These are phyloP conservation scores for Coleophora deauratella DNA, from an alignment of 2,888 invertebrate genomes.

Conservation along the genomic window DNA sequence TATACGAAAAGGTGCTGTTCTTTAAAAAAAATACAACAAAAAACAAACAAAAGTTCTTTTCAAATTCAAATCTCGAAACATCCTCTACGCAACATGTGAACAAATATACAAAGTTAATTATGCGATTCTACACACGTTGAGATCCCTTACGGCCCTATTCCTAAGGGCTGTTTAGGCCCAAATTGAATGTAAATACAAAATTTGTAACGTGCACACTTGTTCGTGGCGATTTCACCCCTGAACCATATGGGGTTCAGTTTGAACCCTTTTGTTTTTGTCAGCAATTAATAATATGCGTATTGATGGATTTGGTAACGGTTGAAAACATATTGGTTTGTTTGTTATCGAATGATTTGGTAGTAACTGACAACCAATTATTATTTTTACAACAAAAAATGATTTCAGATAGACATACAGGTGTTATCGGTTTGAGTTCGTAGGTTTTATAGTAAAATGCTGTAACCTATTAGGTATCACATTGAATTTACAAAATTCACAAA, in stretches of 20 bases:
- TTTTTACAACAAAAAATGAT: no score
- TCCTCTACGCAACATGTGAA: constrained; percentile 61
- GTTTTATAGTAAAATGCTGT: no score
- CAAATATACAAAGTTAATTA: constrained; percentile 38
- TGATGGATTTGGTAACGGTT: constrained; percentile 29
- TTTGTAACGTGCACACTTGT: constrained; percentile 55
- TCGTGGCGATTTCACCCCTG: constrained; percentile 50
- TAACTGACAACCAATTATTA: no score
- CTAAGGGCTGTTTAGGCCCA: constrained; percentile 23
- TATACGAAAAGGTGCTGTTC: no score
- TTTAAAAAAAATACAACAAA: constrained; percentile 12
- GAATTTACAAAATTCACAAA: no score
- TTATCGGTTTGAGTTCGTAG: no score
- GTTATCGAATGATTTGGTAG: not conserved
- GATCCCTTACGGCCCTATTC: constrained; percentile 8
- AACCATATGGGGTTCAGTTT: constrained; percentile 48
- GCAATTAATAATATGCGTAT: constrained; percentile 30
- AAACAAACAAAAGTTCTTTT: no score
- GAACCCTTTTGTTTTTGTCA: constrained; percentile 47
- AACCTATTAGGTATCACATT: no score
- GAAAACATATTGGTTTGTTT: constrained; percentile 11
- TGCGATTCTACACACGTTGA: constrained; percentile 22
- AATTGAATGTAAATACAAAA: constrained; percentile 10
- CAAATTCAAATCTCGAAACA: constrained; percentile 36
- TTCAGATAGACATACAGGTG: no score